These are phyloP conservation scores for Dicerorhinus sumatrensis DNA, from an alignment of 2,113 vertebrate species.

Conservation along the genomic window DNA sequence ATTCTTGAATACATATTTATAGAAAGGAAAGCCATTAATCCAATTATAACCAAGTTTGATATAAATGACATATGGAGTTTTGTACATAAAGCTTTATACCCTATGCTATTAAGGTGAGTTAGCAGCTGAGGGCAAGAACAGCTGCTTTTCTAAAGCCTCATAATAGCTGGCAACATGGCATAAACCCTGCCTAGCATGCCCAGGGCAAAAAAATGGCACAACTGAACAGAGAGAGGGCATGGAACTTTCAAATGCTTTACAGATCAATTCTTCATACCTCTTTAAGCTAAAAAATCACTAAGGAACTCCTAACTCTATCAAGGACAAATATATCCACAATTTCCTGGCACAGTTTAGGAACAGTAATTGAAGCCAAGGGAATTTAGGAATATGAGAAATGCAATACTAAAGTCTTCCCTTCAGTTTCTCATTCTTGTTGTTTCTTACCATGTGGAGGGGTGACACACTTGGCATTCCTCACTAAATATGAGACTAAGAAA, in stretches of 20 bases:
- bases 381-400: constrained; percentile 35
- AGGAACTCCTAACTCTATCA: constrained; percentile 24
- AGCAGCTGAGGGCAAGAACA: background rate
- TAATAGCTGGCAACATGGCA: background rate
- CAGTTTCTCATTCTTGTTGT: background rate
- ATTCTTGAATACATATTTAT: background rate
- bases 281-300: constrained; percentile 41
- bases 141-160: background rate
- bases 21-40: constrained; percentile 27
- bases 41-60: constrained; percentile 34
- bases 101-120: background rate
- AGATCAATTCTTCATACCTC: background rate
- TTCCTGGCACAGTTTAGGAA: background rate
- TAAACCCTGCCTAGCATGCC: background rate
- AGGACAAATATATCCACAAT: background rate
- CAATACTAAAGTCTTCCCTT: background rate
- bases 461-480: background rate
- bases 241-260: background rate
- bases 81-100: background rate
- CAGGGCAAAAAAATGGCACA: background rate
- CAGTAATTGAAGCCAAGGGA: background rate
- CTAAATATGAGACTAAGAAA: background rate
- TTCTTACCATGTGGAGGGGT: background rate
- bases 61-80: background rate
- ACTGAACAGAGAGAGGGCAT: background rate